phyloP scores from a whole-genome alignment of 2,113 vertebrate genomes.

The Plecturocebus donacophilus region DNA sequence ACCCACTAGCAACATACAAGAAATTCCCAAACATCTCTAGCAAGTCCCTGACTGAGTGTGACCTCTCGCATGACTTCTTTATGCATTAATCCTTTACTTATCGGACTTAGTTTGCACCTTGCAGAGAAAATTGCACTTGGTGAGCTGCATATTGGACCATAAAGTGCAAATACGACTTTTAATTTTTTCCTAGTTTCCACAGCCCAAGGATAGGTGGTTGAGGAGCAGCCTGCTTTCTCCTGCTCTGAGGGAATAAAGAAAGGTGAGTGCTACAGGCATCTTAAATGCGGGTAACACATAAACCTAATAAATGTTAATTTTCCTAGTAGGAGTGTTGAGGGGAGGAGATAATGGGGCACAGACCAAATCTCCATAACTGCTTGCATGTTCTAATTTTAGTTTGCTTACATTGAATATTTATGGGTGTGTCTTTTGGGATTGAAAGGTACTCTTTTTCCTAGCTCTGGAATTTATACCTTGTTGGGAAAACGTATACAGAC shows the following conservation, averaged over 20 bases:
- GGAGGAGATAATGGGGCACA: neutral
- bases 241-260: neutral
- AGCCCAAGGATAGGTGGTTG: neutral
- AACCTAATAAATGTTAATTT: neutral
- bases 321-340: neutral
- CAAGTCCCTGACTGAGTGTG: neutral
- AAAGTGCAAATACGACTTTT: neutral
- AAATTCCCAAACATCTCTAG: neutral
- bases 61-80: neutral
- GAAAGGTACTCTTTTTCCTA: neutral
- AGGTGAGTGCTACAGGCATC: neutral
- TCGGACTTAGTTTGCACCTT: neutral
- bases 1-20: neutral
- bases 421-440: neutral
- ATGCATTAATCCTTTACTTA: neutral
- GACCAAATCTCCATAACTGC: neutral
- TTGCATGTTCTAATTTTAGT: slow-evolving; percentile 38
- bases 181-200: neutral
- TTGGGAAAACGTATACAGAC: slow-evolving; percentile 5
- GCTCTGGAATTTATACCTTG: neutral
- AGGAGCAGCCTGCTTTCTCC: neutral
- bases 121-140: neutral
- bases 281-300: neutral
- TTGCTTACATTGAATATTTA: neutral
- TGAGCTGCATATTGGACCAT: neutral